phyloP scores from a whole-genome alignment of 2,797 vertebrate genomes.

The Microtus agrestis region DNA sequence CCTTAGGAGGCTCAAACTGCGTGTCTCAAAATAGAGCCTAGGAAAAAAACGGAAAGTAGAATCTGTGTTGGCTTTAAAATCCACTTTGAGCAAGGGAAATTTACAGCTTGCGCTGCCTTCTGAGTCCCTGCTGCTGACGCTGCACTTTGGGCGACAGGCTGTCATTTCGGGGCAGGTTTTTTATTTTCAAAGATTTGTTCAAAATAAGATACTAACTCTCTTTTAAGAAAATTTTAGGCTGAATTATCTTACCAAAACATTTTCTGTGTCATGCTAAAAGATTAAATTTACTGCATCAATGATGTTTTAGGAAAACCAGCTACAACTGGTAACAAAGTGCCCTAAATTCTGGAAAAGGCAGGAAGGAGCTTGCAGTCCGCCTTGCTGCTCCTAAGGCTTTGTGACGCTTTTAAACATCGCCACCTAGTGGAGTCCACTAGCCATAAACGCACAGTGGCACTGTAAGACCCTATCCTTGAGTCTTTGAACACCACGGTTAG shows the following conservation, averaged over 20 bases:
- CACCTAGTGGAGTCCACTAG: conserved; percentile 66
- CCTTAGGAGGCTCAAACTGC: conserved; percentile 69
- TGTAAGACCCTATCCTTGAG: background rate
- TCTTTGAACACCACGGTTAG: background rate
- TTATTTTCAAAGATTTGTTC: conserved; percentile 69
- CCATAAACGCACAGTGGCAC: background rate
- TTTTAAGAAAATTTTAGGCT: conserved; percentile 53
- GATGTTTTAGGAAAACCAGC: conserved; percentile 60
- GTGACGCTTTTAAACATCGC: conserved; percentile 68
- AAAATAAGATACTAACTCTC: conserved; percentile 55
- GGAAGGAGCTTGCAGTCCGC: background rate
- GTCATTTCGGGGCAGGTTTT: conserved; percentile 54
- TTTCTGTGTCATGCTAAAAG: conserved; percentile 61
- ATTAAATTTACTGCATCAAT: conserved; percentile 62
- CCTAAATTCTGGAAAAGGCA: conserved; percentile 59
- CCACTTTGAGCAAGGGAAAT: conserved; percentile 63
- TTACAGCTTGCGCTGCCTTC: conserved; percentile 24
- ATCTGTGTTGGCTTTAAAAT: conserved; percentile 59
- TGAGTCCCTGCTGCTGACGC: conserved; percentile 68
- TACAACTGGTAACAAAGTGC: conserved; percentile 56
- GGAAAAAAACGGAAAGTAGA: background rate
- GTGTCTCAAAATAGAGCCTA: conserved; percentile 74
- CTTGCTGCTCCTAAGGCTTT: background rate
- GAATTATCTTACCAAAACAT: conserved; percentile 63
- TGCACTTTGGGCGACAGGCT: conserved; percentile 55